These are phyloP conservation scores for Carcina quercana DNA, from an alignment of 2,888 invertebrate species.

Conservation along the genomic window DNA sequence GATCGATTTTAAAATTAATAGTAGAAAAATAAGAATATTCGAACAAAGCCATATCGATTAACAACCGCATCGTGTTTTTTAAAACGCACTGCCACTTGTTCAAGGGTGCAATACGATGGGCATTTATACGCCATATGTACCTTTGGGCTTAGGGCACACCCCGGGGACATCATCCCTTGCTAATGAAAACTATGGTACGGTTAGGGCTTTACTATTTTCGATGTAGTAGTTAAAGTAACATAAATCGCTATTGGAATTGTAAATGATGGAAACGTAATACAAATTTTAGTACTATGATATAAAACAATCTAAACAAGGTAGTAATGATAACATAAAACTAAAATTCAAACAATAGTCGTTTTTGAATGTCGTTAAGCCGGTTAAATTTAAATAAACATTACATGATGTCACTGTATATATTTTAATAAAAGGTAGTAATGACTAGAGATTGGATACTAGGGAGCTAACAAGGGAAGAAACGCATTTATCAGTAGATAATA, in stretches of 20 bases:
- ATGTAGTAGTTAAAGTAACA: neutral
- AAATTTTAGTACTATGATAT: too few species aligned
- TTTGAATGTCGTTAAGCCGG: too few species aligned
- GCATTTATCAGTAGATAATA: too few species aligned
- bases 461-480: too few species aligned
- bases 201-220: neutral
- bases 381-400: too few species aligned
- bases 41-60: neutral
- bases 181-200: conserved; percentile 40
- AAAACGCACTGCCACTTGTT: conserved; percentile 20
- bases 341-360: too few species aligned
- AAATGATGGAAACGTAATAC: neutral
- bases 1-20: neutral
- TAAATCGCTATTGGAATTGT: neutral
- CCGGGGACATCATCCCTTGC: conserved; percentile 43
- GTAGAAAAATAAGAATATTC: neutral
- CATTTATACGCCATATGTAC: conserved; percentile 73
- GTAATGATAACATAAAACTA: too few species aligned
- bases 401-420: too few species aligned
- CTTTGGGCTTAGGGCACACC: conserved; percentile 46
- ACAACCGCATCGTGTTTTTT: conserved; percentile 33
- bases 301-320: too few species aligned
- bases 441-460: too few species aligned
- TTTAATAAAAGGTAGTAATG: too few species aligned
- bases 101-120: conserved; percentile 52